Percentiles rank a stretch among this genome's conserved stretches.
Conservation (phyloP, 2,113 vertebrate species). For the Telmatochromis sp. region DNA sequence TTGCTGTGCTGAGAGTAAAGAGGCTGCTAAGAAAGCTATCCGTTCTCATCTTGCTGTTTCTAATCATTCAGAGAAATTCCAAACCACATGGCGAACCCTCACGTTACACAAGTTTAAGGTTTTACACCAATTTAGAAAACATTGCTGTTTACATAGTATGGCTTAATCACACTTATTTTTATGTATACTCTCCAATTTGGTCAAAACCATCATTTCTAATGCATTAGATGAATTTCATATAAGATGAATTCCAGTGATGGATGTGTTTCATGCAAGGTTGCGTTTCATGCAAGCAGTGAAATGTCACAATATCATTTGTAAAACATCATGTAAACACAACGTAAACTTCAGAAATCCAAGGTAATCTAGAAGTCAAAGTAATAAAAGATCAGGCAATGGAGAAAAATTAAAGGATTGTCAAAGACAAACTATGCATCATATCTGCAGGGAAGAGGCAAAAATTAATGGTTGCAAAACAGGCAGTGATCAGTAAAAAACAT, state of each 20-base stretch:
- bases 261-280: background rate
- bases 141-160: fast-evolving
- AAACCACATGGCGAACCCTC: background rate
- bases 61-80: background rate
- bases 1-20: background rate
- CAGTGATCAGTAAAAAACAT: background rate
- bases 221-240: background rate
- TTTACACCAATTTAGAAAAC: background rate
- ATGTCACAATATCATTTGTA: background rate
- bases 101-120: background rate
- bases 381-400: background rate
- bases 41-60: background rate
- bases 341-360: background rate
- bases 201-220: background rate
- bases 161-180: background rate
- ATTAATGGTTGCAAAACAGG: background rate
- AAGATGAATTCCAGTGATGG: background rate
- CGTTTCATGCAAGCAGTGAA: background rate
- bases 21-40: background rate
- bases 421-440: background rate
- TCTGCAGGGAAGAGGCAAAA: background rate
- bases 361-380: background rate
- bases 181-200: background rate
- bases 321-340: background rate
- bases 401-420: background rate